Evolutionary conservation across 2,113 vertebrate genomes (phyloP).

Genomic region (Poeciliopsis occidentalis): DNA sequence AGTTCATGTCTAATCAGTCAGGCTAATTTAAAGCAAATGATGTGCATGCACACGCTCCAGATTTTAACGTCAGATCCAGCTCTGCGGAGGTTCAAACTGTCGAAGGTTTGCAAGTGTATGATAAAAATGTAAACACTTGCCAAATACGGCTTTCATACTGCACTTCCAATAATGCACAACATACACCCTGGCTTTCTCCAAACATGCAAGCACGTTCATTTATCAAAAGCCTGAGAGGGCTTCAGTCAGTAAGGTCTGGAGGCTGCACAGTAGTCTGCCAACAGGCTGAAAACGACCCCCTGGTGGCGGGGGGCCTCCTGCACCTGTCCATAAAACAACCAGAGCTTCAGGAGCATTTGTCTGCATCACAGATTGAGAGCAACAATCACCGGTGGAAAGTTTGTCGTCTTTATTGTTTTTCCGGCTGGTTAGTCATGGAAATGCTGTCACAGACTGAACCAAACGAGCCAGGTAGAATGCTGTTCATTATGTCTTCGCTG

Average conservation of each 20-base stretch:
- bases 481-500: neutral
- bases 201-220: constrained; percentile 36
- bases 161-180: constrained; percentile 52
- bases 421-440: neutral
- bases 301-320: constrained; percentile 56
- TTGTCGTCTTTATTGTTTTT: neutral
- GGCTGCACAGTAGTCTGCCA: constrained; percentile 28
- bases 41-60: constrained; percentile 19
- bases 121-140: constrained; percentile 47
- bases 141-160: constrained; percentile 53
- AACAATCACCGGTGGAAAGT: neutral
- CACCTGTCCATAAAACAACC: constrained; percentile 52
- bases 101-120: constrained; percentile 27
- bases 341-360: neutral
- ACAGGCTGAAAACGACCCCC: constrained; percentile 41
- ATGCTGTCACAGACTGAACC: neutral
- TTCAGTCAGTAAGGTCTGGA: constrained; percentile 17
- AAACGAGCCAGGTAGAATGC: neutral
- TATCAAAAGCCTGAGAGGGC: constrained; percentile 18
- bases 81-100: constrained; percentile 39
- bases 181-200: constrained; percentile 52
- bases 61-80: constrained; percentile 27
- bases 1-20: constrained; percentile 49
- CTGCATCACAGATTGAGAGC: neutral
- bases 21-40: constrained; percentile 52